Evolutionary conservation across 1,140 invertebrate genomes (phyloP).

Genomic region (Oncopeltus fasciatus): DNA sequence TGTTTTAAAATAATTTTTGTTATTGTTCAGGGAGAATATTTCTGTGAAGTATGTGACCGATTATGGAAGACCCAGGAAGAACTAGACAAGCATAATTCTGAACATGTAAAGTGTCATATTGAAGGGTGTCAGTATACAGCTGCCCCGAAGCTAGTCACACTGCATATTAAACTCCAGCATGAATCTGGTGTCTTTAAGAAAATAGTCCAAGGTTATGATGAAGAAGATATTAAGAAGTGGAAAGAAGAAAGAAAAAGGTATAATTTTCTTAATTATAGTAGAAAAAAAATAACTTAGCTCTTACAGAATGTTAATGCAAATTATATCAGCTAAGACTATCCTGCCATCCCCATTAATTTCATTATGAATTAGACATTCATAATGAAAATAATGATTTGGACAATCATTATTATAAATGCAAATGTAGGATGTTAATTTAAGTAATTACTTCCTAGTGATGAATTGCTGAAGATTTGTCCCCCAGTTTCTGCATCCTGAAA

Average conservation of each 20-base stretch:
- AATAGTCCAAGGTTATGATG: conserved; percentile 53
- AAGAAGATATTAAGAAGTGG: conserved; percentile 72
- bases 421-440: not conserved
- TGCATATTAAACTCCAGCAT: conserved; percentile 70
- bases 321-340: not conserved
- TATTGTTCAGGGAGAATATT: conserved; percentile 27
- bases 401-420: not conserved
- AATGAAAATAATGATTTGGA: not conserved
- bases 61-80: conserved; percentile 42
- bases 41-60: conserved; percentile 64
- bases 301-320: not conserved
- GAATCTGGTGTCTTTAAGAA: conserved; percentile 57
- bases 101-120: conserved; percentile 58
- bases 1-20: not conserved
- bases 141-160: conserved; percentile 58
- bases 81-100: conserved; percentile 45
- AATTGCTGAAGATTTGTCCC: not conserved
- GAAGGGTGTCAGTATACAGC: conserved; percentile 70
- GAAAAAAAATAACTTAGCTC: not conserved
- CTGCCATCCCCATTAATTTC: not conserved
- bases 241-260: conserved; percentile 57
- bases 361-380: not conserved
- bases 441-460: not conserved
- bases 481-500: not conserved
- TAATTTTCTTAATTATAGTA: conserved; percentile 10